phyloP scores from a whole-genome alignment of 2,113 vertebrate genomes.

The Urocolius indicus region DNA sequence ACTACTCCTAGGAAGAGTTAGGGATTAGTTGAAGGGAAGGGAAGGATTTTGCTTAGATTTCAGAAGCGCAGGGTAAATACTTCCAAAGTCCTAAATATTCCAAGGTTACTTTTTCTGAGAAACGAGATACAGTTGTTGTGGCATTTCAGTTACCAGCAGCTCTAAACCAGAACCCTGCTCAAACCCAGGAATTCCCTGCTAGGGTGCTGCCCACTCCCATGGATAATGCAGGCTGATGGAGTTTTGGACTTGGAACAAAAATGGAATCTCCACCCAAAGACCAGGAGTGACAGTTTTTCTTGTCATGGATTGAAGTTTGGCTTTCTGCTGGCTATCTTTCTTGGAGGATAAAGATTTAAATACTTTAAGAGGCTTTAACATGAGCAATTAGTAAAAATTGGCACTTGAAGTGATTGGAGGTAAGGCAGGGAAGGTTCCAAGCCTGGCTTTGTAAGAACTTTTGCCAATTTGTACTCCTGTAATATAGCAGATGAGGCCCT shows the following conservation, averaged over 20 bases:
- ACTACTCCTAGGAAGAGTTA: slow-evolving; percentile 9
- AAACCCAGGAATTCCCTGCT: slow-evolving; percentile 1
- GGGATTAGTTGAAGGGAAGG: slow-evolving; percentile 5
- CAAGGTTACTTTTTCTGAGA: slow-evolving; percentile 16
- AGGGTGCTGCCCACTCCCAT: not conserved
- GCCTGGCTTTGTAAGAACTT: not conserved
- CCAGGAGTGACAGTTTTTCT: not conserved
- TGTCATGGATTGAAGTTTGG: not conserved
- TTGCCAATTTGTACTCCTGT: not conserved
- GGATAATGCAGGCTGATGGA: not conserved
- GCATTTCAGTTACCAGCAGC: slow-evolving; percentile 9
- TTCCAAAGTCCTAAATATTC: slow-evolving; percentile 13
- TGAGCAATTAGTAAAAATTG: not conserved
- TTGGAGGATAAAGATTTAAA: not conserved
- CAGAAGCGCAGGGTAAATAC: slow-evolving; percentile 1
- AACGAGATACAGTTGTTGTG: not conserved
- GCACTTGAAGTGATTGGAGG: not conserved
- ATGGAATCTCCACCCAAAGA: not conserved
- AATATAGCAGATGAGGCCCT: not conserved
- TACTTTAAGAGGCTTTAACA: not conserved
- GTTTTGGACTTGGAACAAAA: slow-evolving; percentile 4
- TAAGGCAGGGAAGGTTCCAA: not conserved
- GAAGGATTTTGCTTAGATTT: slow-evolving; percentile 29
- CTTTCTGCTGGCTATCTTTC: not conserved
- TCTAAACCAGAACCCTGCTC: not conserved